These are phyloP conservation scores for Steinernema hermaphroditum DNA, from an alignment of 2,888 invertebrate genomes.

Conservation along the genomic window DNA sequence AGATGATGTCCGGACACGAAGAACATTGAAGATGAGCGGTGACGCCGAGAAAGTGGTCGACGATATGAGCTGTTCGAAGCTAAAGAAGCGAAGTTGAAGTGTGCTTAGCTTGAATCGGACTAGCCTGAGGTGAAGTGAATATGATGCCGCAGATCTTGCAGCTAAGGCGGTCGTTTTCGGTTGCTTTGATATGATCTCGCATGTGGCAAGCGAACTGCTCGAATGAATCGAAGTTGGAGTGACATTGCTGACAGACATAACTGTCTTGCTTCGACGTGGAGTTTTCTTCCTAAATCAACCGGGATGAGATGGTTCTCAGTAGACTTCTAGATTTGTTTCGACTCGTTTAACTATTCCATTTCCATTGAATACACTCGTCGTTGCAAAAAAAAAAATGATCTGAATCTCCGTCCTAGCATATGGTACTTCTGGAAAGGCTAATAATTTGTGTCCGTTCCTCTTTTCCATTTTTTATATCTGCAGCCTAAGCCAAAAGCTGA, in stretches of 20 bases:
- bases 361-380: no score
- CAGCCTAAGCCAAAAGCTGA: no score
- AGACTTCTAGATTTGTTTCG: no score
- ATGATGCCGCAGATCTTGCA: constrained; percentile 9
- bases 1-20: not conserved
- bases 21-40: constrained; percentile 10
- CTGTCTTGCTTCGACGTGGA: not conserved
- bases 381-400: no score
- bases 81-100: not conserved
- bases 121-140: not conserved
- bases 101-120: no score
- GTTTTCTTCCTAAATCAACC: not conserved
- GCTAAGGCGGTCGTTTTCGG: constrained; percentile 9
- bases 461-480: no score
- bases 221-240: constrained; percentile 3
- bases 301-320: no score
- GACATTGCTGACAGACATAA: constrained; percentile 1
- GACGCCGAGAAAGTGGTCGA: constrained; percentile 37
- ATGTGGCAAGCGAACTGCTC: constrained; percentile 7
- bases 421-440: no score
- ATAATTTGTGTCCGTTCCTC: no score
- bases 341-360: no score
- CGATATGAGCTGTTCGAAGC: constrained; percentile 32
- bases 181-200: not conserved
- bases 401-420: no score